Conservation (phyloP, 2,113 vertebrate genomes). For the Gasterosteus aculeatus region DNA sequence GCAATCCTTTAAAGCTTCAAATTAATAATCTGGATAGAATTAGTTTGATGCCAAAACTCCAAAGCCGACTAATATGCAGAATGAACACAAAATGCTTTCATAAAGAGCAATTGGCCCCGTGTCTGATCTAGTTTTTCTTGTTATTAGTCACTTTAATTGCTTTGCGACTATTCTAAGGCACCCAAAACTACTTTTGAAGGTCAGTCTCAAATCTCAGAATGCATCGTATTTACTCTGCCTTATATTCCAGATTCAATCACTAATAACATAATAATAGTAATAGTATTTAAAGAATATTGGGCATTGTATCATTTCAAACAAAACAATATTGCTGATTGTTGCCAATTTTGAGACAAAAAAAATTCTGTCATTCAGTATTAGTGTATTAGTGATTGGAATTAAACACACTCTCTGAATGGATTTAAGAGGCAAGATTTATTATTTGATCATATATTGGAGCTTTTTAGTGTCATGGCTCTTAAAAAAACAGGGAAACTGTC, state of each 20-base stretch:
- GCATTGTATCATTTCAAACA: background rate
- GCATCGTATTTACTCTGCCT: too few relatives aligned
- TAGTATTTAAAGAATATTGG: background rate
- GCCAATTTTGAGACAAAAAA: background rate
- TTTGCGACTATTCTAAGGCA: slow-evolving; percentile 16
- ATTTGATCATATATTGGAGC: slow-evolving; percentile 14
- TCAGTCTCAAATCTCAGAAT: too few relatives aligned
- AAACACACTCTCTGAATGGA: background rate
- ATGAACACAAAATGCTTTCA: too few relatives aligned
- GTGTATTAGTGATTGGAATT: slow-evolving; percentile 5
- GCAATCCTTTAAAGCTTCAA: background rate
- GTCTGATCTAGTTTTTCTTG: background rate
- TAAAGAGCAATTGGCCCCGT: background rate
- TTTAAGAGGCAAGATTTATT: background rate
- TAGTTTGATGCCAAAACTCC: background rate
- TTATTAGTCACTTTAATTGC: slow-evolving; percentile 17
- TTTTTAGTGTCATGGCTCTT: background rate
- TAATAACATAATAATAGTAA: background rate
- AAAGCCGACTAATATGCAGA: background rate
- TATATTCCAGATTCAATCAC: background rate
- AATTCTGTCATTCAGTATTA: too few relatives aligned
- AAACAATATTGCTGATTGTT: background rate
- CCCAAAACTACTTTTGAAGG: slow-evolving; percentile 11
- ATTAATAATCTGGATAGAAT: background rate
- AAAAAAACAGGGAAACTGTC: background rate